phyloP scores from a whole-genome alignment of 2,888 invertebrate species.

The Pardosa pseudoannulata region DNA sequence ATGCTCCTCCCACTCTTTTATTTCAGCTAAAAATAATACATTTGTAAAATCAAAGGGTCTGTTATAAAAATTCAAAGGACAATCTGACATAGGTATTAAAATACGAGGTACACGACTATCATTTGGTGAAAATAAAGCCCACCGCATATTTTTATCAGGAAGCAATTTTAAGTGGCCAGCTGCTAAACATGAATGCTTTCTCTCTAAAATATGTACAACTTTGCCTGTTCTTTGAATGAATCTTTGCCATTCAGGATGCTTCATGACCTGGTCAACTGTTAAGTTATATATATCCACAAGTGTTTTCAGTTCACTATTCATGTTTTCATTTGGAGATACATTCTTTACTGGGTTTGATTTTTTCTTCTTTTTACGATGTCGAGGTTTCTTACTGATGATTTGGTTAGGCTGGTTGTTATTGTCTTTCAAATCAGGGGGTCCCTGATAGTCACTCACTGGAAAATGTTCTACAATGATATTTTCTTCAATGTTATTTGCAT shows the following conservation, averaged over 20 bases:
- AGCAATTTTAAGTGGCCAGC: slow-evolving; percentile 84
- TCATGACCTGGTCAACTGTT: slow-evolving; percentile 71
- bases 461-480: slow-evolving; percentile 13
- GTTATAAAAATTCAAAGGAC: slow-evolving; percentile 81
- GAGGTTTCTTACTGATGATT: not conserved
- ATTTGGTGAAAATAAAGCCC: slow-evolving; percentile 86
- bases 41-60: slow-evolving; percentile 78
- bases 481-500: slow-evolving; percentile 37
- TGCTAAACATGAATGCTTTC: slow-evolving; percentile 84
- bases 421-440: not conserved
- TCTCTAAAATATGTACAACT: slow-evolving; percentile 85
- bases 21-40: slow-evolving; percentile 84
- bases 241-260: slow-evolving; percentile 69
- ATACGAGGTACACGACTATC: slow-evolving; percentile 88
- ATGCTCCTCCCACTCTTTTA: slow-evolving; percentile 83
- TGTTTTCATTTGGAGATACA: not conserved
- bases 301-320: not conserved
- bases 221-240: slow-evolving; percentile 78
- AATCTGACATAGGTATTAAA: slow-evolving; percentile 83
- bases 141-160: slow-evolving; percentile 81
- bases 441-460: not conserved
- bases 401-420: not conserved
- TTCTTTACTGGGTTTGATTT: slow-evolving; percentile 4
- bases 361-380: slow-evolving; percentile 17
- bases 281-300: slow-evolving; percentile 7